A percentile compares a stretch with the other conserved stretches of the same genome.
phyloP scores from a whole-genome alignment of 2,113 vertebrate genomes.

The Corythornis vintsioides region DNA sequence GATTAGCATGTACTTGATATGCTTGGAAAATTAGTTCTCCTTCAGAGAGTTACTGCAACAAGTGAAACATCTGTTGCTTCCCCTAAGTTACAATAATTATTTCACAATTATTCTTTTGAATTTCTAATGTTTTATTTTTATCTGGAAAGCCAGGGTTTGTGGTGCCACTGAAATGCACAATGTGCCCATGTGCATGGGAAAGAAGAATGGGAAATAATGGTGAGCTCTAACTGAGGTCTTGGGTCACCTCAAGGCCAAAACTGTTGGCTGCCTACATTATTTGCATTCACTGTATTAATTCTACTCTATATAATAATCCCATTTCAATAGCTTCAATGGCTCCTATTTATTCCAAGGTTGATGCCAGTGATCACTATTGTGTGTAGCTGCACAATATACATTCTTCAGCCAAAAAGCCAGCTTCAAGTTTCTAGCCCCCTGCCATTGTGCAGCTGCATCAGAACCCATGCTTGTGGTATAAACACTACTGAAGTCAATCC shows the following conservation, averaged over 20 bases:
- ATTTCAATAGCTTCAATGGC: not conserved
- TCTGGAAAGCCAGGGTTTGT: not conserved
- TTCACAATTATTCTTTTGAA: constrained; percentile 40
- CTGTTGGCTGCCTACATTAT: not conserved
- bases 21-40: constrained; percentile 35
- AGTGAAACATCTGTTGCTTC: constrained; percentile 60
- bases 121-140: constrained; percentile 3
- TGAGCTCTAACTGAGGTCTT: not conserved
- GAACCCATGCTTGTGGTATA: rapidly evolving
- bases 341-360: constrained; percentile 13
- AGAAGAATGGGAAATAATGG: not conserved
- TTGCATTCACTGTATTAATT: constrained; percentile 10
- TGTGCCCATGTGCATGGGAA: not conserved
- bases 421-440: not conserved
- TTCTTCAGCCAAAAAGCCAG: not conserved
- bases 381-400: not conserved
- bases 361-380: not conserved
- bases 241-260: constrained; percentile 12
- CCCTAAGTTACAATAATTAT: constrained; percentile 29
- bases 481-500: not conserved
- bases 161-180: not conserved
- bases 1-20: constrained; percentile 18
- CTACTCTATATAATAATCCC: not conserved
- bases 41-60: constrained; percentile 45
- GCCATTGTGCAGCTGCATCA: not conserved